A percentile compares a stretch with the other conserved stretches of the same genome.
phyloP scores from a whole-genome alignment of 2,888 invertebrate genomes.

The Bombyx huttoni region DNA sequence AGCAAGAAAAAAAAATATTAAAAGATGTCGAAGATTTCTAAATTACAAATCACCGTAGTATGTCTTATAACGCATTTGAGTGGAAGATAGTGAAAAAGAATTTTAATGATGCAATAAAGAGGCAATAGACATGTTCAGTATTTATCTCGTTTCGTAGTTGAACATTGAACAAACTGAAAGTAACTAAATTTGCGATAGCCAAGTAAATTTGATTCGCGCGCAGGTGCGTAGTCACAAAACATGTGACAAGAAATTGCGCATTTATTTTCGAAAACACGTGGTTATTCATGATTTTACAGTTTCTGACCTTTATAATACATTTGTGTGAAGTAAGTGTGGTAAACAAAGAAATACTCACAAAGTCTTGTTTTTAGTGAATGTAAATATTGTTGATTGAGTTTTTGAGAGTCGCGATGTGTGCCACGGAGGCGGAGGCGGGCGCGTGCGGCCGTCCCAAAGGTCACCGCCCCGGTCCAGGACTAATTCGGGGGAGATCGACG shows the following conservation, averaged over 20 bases:
- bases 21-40: no score
- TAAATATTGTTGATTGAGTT: not conserved
- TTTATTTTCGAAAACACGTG: not conserved
- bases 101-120: not conserved
- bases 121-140: not conserved
- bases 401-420: constrained; percentile 7
- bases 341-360: not conserved
- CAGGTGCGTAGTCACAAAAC: constrained; percentile 15
- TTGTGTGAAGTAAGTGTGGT: no score
- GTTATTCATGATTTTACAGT: constrained; percentile 3
- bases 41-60: no score
- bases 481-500: constrained; percentile 71
- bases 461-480: constrained; percentile 68
- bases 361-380: not conserved
- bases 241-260: constrained; percentile 22
- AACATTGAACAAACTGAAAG: not conserved
- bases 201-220: constrained; percentile 15
- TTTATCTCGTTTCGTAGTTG: not conserved
- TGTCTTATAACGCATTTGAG: no score
- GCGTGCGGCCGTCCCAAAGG: constrained; percentile 38
- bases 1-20: no score
- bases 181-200: constrained; percentile 15
- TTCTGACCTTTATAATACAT: constrained; percentile 10
- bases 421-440: constrained; percentile 21
- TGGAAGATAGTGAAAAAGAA: not conserved